Conservation (phyloP, 1,140 invertebrate genomes). For the Drosophila suzukii region DNA sequence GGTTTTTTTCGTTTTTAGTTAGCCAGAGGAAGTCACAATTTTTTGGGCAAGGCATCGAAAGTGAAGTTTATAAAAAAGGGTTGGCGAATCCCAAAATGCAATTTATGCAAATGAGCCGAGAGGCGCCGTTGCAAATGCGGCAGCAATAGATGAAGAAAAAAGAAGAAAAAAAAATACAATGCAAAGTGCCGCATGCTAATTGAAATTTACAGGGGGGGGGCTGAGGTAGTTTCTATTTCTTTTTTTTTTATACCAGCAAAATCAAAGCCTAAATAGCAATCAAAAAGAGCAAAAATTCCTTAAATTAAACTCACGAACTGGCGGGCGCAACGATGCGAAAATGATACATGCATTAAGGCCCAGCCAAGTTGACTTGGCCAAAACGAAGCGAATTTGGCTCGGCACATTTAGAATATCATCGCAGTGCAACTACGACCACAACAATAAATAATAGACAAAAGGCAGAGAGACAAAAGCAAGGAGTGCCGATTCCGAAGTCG, state of each 20-base stretch:
- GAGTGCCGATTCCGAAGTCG: constrained; percentile 63
- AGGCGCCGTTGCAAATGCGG: constrained; percentile 77
- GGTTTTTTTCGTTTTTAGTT: constrained; percentile 31
- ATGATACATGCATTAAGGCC: constrained; percentile 80
- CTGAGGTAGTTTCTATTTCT: neutral
- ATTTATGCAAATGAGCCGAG: constrained; percentile 78
- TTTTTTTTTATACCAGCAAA: constrained; percentile 22
- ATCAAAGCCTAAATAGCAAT: constrained; percentile 80
- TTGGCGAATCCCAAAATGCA: constrained; percentile 71
- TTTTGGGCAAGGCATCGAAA: constrained; percentile 63
- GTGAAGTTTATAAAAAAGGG: constrained; percentile 53
- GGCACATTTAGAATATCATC: constrained; percentile 82
- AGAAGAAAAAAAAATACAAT: constrained; percentile 32
- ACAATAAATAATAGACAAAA: constrained; percentile 61
- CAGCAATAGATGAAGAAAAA: constrained; percentile 24
- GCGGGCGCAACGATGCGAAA: constrained; percentile 76
- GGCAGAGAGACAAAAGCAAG: constrained; percentile 65
- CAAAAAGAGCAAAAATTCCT: constrained; percentile 81
- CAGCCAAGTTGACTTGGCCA: constrained; percentile 69
- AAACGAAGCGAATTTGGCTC: constrained; percentile 78
- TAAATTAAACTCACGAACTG: constrained; percentile 81
- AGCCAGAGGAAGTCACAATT: constrained; percentile 60
- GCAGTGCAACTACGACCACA: constrained; percentile 49
- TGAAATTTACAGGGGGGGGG: constrained; percentile 60
- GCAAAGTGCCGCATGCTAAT: constrained; percentile 82